phyloP scores from a whole-genome alignment of 2,797 vertebrate genomes.

The Ptychobarbus kaznakovi region DNA sequence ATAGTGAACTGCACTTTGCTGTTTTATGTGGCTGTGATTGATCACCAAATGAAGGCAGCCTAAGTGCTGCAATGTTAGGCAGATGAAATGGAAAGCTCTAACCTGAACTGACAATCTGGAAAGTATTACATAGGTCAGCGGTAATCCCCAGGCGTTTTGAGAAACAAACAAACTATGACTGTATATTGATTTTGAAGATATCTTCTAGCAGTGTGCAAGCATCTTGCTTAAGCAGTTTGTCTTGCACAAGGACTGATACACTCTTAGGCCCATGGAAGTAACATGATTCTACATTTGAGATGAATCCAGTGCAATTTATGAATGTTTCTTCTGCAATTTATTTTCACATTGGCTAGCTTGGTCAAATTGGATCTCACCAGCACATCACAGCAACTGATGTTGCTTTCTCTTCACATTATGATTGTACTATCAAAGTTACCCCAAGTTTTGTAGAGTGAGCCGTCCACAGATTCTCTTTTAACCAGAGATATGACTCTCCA shows the following conservation, averaged over 20 bases:
- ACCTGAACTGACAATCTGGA: conserved; percentile 46
- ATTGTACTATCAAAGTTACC: neutral
- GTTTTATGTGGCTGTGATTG: conserved; percentile 49
- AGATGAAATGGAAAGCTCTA: conserved; percentile 52
- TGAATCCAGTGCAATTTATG: neutral
- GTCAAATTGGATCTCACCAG: neutral
- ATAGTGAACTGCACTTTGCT: conserved; percentile 44
- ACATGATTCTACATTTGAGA: neutral
- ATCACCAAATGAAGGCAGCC: conserved; percentile 55
- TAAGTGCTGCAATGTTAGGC: conserved; percentile 44
- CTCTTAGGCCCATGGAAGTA: neutral
- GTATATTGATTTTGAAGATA: conserved; percentile 44
- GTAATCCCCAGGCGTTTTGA: conserved; percentile 36
- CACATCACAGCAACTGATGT: neutral
- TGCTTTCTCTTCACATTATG: neutral
- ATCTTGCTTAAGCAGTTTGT: neutral
- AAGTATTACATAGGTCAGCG: conserved; percentile 49
- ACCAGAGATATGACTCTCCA: neutral
- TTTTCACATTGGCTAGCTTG: neutral
- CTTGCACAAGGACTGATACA: neutral
- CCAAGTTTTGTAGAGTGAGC: neutral
- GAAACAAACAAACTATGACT: conserved; percentile 36
- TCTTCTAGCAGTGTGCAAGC: neutral
- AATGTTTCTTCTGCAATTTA: neutral
- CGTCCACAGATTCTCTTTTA: neutral